Percentiles rank a stretch among this genome's conserved stretches.
phyloP scores from a whole-genome alignment of 2,888 invertebrate species.

The Ceraclea dissimilis region DNA sequence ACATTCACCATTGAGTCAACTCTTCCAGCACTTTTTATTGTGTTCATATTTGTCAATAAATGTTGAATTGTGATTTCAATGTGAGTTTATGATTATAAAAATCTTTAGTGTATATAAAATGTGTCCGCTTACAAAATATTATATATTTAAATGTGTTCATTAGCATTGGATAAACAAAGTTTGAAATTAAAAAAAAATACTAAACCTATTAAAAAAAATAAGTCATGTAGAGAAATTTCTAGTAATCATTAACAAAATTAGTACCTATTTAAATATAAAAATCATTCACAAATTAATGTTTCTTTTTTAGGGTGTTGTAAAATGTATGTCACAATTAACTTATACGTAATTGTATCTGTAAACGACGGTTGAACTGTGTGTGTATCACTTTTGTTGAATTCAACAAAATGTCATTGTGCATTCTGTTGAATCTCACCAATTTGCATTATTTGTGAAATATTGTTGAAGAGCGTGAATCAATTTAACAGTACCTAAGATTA shows the following conservation, averaged over 20 bases:
- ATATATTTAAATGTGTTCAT: constrained; percentile 14
- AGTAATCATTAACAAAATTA: not conserved
- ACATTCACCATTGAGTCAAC: not conserved
- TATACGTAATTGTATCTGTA: too few relatives aligned
- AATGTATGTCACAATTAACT: too few relatives aligned
- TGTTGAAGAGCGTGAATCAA: too few relatives aligned
- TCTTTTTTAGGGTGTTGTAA: too few relatives aligned
- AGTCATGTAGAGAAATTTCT: not conserved
- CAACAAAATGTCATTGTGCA: not conserved
- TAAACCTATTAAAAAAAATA: not conserved
- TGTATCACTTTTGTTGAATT: not conserved
- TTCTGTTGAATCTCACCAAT: too few relatives aligned
- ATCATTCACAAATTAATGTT: too few relatives aligned
- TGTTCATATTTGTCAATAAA: not conserved
- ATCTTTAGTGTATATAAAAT: not conserved
- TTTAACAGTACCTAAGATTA: too few relatives aligned
- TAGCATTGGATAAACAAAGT: constrained; percentile 7
- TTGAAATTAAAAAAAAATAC: constrained; percentile 3
- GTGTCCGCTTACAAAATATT: constrained; percentile 4
- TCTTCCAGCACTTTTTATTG: not conserved
- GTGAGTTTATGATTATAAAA: not conserved
- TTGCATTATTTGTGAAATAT: too few relatives aligned
- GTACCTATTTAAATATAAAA: too few relatives aligned
- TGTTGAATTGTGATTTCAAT: not conserved
- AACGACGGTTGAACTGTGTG: too few relatives aligned